Percentiles rank a stretch among this genome's conserved stretches.
Evolutionary conservation across 2,797 vertebrate genomes (phyloP).

Genomic region (Sardinella longiceps): DNA sequence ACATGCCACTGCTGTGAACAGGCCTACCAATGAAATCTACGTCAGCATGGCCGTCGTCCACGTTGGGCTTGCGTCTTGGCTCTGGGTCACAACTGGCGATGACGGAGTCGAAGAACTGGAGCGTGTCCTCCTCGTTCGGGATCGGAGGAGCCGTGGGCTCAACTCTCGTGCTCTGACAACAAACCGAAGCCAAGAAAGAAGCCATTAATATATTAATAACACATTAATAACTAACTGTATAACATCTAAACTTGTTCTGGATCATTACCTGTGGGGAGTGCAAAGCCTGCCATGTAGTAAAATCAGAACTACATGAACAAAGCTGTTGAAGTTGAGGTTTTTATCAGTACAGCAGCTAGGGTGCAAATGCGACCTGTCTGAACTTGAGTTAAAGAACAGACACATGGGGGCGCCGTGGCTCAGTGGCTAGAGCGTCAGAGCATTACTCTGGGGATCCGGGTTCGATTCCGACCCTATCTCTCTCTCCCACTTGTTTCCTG

Average conservation of each 20-base stretch:
- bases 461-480: too few relatives aligned
- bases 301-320: too few relatives aligned
- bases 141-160: slow-evolving; percentile 70
- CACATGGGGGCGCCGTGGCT: too few relatives aligned
- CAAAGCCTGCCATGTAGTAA: too few relatives aligned
- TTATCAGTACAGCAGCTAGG: too few relatives aligned
- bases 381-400: too few relatives aligned
- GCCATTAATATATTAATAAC: not conserved
- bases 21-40: slow-evolving; percentile 90
- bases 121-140: slow-evolving; percentile 83
- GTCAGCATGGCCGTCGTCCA: slow-evolving; percentile 81
- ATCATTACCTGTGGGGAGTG: too few relatives aligned
- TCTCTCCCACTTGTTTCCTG: too few relatives aligned
- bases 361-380: too few relatives aligned
- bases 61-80: slow-evolving; percentile 66
- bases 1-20: not conserved
- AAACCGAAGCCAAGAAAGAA: not conserved
- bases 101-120: slow-evolving; percentile 89
- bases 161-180: slow-evolving; percentile 57
- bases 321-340: too few relatives aligned
- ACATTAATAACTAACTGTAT: not conserved
- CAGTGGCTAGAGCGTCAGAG: too few relatives aligned
- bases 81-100: slow-evolving; percentile 91
- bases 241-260: not conserved
- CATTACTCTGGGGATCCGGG: too few relatives aligned